A percentile compares a stretch with the other conserved stretches of the same genome.
Evolutionary conservation across 2,888 invertebrate genomes (phyloP).

Genomic region (Leptothorax acervorum): DNA sequence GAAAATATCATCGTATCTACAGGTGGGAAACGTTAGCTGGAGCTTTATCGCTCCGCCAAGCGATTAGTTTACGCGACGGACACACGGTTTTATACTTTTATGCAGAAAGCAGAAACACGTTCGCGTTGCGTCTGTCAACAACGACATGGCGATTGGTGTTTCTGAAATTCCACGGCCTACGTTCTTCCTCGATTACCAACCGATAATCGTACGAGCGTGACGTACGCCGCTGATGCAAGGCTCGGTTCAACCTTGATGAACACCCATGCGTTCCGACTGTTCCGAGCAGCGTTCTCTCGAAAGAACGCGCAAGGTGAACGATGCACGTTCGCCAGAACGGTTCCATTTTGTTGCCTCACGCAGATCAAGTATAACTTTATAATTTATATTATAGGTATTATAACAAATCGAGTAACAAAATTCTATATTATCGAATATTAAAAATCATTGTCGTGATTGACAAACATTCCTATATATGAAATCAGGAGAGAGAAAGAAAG

Average conservation of each 20-base stretch:
- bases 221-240: slow-evolving; percentile 54
- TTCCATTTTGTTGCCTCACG: background rate
- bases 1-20: background rate
- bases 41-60: background rate
- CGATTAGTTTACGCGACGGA: background rate
- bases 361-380: background rate
- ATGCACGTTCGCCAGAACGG: slow-evolving; percentile 5
- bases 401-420: background rate
- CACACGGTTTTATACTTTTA: background rate
- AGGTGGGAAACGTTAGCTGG: background rate
- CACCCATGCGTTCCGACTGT: slow-evolving; percentile 60
- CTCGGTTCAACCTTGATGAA: slow-evolving; percentile 68
- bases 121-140: slow-evolving; percentile 11
- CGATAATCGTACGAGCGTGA: slow-evolving; percentile 56
- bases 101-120: slow-evolving; percentile 8
- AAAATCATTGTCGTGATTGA: background rate
- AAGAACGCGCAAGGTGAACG: slow-evolving; percentile 26
- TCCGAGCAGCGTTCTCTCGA: slow-evolving; percentile 54
- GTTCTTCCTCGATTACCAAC: slow-evolving; percentile 60
- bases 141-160: background rate
- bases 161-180: slow-evolving; percentile 67
- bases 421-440: background rate
- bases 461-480: background rate
- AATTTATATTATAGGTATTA: background rate
- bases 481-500: background rate